Percentiles rank a stretch among this genome's conserved stretches.
Conservation (phyloP, 2,888 invertebrate species). For the Oscheius sp. region DNA sequence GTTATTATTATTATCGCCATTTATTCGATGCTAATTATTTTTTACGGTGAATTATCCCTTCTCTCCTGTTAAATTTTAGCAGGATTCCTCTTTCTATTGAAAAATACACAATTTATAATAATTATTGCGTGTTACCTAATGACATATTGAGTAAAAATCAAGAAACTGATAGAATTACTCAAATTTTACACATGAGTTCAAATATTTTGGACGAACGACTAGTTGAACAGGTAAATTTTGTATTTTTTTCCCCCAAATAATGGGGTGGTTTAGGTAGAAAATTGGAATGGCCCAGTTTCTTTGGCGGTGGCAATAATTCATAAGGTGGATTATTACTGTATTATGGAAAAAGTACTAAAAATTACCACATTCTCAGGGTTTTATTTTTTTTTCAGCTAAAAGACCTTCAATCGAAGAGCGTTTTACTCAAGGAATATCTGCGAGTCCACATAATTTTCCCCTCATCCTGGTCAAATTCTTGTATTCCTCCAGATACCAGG, state of each 20-base stretch:
- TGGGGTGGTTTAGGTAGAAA: constrained; percentile 16
- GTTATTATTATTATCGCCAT: no score
- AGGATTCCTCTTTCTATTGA: no score
- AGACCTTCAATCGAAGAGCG: no score
- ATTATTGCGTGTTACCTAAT: no score
- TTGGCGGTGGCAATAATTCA: constrained; percentile 1
- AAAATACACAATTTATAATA: no score
- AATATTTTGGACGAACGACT: constrained; percentile 18
- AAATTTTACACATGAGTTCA: constrained; percentile 33
- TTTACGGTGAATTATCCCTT: no score
- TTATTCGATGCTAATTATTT: no score
- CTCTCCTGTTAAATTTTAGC: no score
- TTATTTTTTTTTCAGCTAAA: constrained; percentile 18
- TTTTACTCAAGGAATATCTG: constrained; percentile 12
- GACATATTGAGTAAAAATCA: no score
- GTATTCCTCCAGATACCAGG: background rate
- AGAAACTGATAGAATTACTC: constrained; percentile 35
- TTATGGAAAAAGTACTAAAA: constrained; percentile 1
- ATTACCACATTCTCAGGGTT: background rate
- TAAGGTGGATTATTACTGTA: background rate
- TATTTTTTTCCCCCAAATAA: background rate
- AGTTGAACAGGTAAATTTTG: constrained; percentile 31
- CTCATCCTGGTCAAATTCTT: background rate
- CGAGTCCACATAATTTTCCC: constrained; percentile 27
- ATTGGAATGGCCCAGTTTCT: constrained; percentile 36